Base-by-base conservation (phyloP, 2,113 vertebrate species). In the Syngnathus scovelli region DNA sequence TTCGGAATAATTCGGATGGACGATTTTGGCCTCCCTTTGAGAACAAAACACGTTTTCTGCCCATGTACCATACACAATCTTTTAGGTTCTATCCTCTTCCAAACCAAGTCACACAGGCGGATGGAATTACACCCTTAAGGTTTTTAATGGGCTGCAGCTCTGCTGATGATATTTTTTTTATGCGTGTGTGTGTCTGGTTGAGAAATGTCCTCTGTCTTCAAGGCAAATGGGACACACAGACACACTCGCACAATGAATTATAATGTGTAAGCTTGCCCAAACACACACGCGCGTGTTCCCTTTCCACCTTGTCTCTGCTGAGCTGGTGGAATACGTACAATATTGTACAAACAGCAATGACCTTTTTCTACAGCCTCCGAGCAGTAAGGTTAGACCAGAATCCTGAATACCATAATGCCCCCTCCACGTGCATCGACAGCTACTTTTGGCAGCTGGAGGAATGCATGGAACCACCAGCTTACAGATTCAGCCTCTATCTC, bases 321-420 rank as follows among this genome's bases (percentile, higher is more conserved):
- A 43, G 61, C 39, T 23, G 38, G 39, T 33, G 46, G 44, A 37
- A 67, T 41, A 67, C 19, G 63, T 54, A 44, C 19, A 41, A 19
- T 41, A 61, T n/a, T 59, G 16, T 69, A 52, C 63, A 80, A 69
- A 78, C 74, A 76, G 56, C 61, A 71, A 23, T 77, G 69, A 78
- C 84, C 76, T 78, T 74, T 33, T 65, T 61, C 36, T n/a, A 21
- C 60, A 68, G 13, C 27, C 23, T 69, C 66, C 67, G 43, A 61
- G 19, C 15, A 61, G 46, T 64, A 18, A 38, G 55, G 48, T 58
- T 44, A 55, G 44, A 62, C 33, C 16, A 36, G 46, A 39, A 23
- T 10, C 19, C 51, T 73, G 55, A 78, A 84, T 80, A 66, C 72
- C 66, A 52, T 38, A 71, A 61, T 52, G 46, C 63, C 72, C 10